Conservation (phyloP, 2,888 invertebrate genomes). For the Acholoe squamosa region DNA sequence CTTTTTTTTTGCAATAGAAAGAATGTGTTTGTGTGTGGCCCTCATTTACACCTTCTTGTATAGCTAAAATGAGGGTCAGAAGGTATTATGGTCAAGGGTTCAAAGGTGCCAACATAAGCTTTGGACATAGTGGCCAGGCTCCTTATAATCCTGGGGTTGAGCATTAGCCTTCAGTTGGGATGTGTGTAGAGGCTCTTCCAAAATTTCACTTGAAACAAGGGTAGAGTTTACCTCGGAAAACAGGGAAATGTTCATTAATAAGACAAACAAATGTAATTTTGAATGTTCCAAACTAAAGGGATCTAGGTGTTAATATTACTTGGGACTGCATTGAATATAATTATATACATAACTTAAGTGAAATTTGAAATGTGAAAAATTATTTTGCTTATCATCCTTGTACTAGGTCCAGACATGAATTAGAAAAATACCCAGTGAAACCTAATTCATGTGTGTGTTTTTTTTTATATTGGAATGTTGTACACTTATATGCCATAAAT, state of each 20-base stretch:
- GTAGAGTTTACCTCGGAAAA: neutral
- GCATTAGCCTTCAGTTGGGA: neutral
- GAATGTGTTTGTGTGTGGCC: conserved; percentile 32
- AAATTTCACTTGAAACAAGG: neutral
- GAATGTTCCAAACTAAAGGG: no score
- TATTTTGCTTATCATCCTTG: no score
- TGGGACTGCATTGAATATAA: no score
- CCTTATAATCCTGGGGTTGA: neutral
- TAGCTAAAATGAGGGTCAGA: conserved; percentile 24
- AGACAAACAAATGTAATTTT: neutral
- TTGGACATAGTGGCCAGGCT: conserved; percentile 41
- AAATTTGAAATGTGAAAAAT: no score
- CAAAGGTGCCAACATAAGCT: neutral
- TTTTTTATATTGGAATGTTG: no score
- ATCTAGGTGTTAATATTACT: no score
- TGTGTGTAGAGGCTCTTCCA: neutral
- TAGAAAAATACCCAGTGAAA: no score
- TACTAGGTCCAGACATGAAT: no score
- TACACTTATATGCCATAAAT: no score
- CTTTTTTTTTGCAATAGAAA: neutral
- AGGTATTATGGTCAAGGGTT: neutral
- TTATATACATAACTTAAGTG: no score
- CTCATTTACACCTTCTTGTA: neutral
- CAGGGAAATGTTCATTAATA: neutral
- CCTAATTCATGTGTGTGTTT: no score